These are phyloP conservation scores for Resseliella maxima DNA, from an alignment of 2,888 invertebrate genomes.

Conservation along the genomic window DNA sequence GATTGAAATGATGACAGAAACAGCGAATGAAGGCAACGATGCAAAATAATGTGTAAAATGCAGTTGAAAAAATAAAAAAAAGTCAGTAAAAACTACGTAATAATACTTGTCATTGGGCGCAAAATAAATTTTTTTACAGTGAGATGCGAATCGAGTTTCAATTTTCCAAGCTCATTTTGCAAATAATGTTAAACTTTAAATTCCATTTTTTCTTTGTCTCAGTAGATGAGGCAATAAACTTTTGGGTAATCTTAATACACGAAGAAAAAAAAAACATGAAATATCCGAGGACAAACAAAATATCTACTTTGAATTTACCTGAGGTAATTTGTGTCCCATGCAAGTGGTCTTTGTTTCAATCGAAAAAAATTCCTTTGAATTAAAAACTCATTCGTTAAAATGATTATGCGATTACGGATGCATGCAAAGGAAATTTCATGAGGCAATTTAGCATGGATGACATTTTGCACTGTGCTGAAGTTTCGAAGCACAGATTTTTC, in stretches of 20 bases:
- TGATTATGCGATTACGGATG: background rate
- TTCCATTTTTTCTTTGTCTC: background rate
- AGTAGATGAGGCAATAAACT: background rate
- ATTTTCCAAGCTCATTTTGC: background rate
- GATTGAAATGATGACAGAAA: background rate
- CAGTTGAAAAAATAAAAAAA: too few relatives aligned
- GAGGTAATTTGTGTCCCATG: background rate
- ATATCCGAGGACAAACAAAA: background rate
- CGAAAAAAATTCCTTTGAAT: conserved; percentile 11
- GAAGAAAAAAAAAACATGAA: background rate
- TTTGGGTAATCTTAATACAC: background rate
- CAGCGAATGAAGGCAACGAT: background rate
- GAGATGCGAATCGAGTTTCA: background rate
- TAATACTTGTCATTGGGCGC: background rate
- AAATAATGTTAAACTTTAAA: too few relatives aligned
- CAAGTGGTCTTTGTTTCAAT: background rate
- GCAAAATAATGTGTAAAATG: too few relatives aligned
- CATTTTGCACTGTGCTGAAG: too few relatives aligned
- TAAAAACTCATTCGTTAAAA: background rate
- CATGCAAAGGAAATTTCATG: conserved; percentile 34
- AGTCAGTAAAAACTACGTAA: too few relatives aligned
- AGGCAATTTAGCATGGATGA: background rate
- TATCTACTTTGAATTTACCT: background rate
- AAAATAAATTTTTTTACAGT: background rate
- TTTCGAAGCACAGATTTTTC: too few relatives aligned